phyloP scores from a whole-genome alignment of 2,113 vertebrate genomes.

The Rhea americana region DNA sequence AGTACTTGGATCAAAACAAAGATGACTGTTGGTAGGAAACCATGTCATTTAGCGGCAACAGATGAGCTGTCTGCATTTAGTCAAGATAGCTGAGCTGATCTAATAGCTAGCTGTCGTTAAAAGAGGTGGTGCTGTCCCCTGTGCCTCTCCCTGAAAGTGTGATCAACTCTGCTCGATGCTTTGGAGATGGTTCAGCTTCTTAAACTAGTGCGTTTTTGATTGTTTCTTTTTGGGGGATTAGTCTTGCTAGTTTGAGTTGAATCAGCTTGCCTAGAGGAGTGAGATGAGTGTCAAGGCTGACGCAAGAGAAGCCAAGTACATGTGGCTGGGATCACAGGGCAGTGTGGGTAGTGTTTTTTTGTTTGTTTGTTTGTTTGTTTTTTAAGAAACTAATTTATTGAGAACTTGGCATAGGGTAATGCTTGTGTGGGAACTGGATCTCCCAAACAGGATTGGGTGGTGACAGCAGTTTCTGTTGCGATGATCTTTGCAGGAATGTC shows the following conservation, averaged over 20 bases:
- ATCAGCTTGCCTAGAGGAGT: background rate
- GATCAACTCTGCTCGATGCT: background rate
- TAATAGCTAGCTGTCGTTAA: background rate
- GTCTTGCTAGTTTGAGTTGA: background rate
- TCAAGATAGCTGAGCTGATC: background rate
- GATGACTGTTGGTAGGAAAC: background rate
- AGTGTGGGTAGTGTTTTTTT: background rate
- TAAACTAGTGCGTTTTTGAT: background rate
- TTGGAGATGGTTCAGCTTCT: background rate
- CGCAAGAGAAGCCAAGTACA: accelerated
- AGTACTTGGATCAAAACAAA: background rate
- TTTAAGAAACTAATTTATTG: background rate
- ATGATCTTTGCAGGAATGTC: background rate
- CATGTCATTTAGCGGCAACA: background rate
- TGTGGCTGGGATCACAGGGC: background rate
- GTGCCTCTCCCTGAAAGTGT: too few species aligned
- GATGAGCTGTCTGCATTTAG: background rate
- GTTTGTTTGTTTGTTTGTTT: too few species aligned
- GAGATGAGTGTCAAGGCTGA: background rate
- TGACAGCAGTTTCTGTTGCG: too few species aligned
- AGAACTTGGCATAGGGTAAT: background rate
- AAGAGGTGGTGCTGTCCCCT: background rate
- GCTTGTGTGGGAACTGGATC: background rate
- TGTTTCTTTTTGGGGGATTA: background rate
- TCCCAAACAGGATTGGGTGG: background rate